Evolutionary conservation across 2,888 invertebrate species (phyloP), one percentile per base, ranked within the genome.

Genomic region (Poecilobothrus nobilitatus): DNA sequence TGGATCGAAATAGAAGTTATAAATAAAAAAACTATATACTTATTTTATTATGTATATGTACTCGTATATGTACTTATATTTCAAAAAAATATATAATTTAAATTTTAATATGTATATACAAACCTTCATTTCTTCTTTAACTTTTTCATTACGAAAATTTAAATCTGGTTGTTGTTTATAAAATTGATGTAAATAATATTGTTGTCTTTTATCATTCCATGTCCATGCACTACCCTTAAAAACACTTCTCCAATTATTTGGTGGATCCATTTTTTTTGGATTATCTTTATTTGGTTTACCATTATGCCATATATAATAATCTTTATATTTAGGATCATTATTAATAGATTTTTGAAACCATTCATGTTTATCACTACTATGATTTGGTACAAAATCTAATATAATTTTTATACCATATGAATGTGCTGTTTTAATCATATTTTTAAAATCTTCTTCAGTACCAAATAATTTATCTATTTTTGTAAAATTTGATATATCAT

Each of bases 311-410:
- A 92, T 80, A 77, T 92, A 94, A 77, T 86, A 92, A 75, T 92
- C 88, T 22, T 86, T 87, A 76, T 86, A 94, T 0, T 85, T 86
- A 0, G 85, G 83, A 66, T 85, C 83, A 12, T 84, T 84, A 66
- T 84, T 82, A 9, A 88, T 79, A 7, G 94, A 94, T 76, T 88
- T 86, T 70, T 84, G 76, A 78, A 97, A 97, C 96, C 96, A 97
- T 61, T 87, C 85, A 77, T 94, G 92, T 76, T 91, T 84, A 75
- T 91, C 87, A 70, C 92, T 92, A 1, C 89, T 87, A 75, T 92
- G 92, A 78, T 90, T 90, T 15, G 90, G 90, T 10, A 90, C 90
- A 73, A 89, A 83, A 73, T 84, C 84, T 72, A 89, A 77, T 71
- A 89, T 80, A 44, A 88, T 83, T 81, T 86, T 87, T 0, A 79